These are phyloP conservation scores for Acanthiza pusilla DNA, from an alignment of 2,797 vertebrate genomes.

Conservation along the genomic window DNA sequence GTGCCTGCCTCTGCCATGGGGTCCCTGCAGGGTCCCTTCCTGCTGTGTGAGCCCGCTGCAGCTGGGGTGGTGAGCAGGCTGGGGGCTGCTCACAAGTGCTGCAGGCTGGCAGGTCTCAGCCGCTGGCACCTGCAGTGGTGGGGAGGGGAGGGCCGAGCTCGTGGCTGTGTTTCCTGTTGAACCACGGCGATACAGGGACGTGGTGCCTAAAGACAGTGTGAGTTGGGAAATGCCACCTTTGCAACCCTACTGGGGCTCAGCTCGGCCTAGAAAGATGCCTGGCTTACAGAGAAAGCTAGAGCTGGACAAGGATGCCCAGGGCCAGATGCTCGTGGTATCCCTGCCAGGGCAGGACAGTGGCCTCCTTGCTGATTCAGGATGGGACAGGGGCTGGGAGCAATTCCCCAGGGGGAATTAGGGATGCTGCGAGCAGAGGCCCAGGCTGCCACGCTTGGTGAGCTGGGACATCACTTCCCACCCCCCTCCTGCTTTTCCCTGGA, in stretches of 20 bases:
- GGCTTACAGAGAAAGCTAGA: background rate
- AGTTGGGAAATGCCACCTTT: background rate
- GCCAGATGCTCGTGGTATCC: rapidly evolving
- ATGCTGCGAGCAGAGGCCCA: background rate
- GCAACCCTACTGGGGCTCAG: background rate
- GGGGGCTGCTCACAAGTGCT: background rate
- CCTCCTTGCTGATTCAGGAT: background rate
- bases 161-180: background rate
- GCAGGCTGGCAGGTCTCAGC: background rate
- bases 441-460: background rate
- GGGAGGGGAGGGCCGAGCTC: background rate
- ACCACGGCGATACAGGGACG: background rate
- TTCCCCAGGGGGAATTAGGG: background rate
- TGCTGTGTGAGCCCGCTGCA: rapidly evolving
- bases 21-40: background rate
- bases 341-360: no score
- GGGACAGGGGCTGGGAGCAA: background rate
- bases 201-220: background rate
- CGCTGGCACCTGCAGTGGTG: background rate
- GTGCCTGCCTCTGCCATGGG: background rate
- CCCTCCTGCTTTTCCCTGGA: background rate
- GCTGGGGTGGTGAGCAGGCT: background rate
- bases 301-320: background rate
- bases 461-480: background rate
- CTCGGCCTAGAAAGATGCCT: rapidly evolving